Evolutionary conservation across 2,888 invertebrate genomes (phyloP), one percentile per base, ranked within the genome.

Genomic region (Trachelus tabidus): DNA sequence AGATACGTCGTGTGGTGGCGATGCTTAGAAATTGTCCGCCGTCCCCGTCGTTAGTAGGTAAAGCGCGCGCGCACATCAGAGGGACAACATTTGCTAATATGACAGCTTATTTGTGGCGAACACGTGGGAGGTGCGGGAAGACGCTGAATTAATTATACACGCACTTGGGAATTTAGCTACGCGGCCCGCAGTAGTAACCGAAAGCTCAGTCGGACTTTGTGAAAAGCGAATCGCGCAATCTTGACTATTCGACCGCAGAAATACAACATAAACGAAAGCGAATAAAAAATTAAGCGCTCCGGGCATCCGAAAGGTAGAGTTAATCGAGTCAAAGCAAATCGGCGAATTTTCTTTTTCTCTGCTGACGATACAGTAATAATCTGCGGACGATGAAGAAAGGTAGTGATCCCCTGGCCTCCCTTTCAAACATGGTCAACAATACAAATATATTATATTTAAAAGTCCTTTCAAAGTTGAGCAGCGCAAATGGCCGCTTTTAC

Each of bases 401-500:
- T 35, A 35, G 12, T 35, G 1, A 35, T 3, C 35, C 35, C 35
- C 12, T 35, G 35, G 35, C 12, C 35, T 12, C 35, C 35, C 35
- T 12, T 3, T 35, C 35, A 35, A 3, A 12, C 35, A 35, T 12
- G 12, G 73, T 76, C 76, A 75, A 77, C 40, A 77, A 78, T 71
- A 76, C 78, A 78, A 81, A 80, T 73, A 35, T 76, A 71, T 81
- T 81, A 82, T 85, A 83, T 85, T 83, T 80, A 83, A 81, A 81
- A 82, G 84, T 82, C 83, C 84, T 83, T 85, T 81, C 83, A 85
- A 86, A 84, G 86, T 82, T 77, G 81, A 77, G 76, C 83, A 78
- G 77, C 80, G 81, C 78, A 77, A 82, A 82, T 56, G 75, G 81
- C 75, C 80, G 76, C 79, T 88, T 89, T 89, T 89, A 89, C 84